Conservation (phyloP, 2,797 vertebrate genomes). For the Lutjanus argentimaculatus region DNA sequence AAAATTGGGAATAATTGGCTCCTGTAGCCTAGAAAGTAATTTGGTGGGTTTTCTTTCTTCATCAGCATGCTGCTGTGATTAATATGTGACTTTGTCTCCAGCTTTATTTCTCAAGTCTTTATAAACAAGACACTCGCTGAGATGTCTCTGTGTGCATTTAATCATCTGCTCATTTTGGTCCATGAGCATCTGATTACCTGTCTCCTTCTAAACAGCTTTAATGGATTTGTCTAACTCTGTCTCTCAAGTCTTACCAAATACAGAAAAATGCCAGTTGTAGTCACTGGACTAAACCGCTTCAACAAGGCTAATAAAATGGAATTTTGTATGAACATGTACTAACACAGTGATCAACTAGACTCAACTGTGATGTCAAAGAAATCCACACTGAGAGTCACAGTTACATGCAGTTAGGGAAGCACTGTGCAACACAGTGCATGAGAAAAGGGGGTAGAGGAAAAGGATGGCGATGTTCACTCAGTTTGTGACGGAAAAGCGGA, state of each 20-base stretch:
- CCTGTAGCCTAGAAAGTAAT: slow-evolving; percentile 70
- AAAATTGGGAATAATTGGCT: slow-evolving; percentile 70
- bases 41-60: slow-evolving; percentile 60
- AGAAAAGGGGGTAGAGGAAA: slow-evolving; percentile 6
- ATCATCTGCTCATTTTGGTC: slow-evolving; percentile 44
- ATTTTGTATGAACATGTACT: slow-evolving; percentile 27
- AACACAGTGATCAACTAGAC: slow-evolving; percentile 21
- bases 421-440: slow-evolving; percentile 10
- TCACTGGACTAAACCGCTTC: slow-evolving; percentile 13
- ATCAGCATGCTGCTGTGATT: slow-evolving; percentile 66
- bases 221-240: slow-evolving; percentile 22
- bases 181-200: slow-evolving; percentile 33
- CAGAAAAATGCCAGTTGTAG: slow-evolving; percentile 12
- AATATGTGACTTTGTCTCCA: slow-evolving; percentile 51
- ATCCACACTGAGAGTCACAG: slow-evolving; percentile 18
- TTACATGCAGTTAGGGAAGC: slow-evolving; percentile 8
- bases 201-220: slow-evolving; percentile 28
- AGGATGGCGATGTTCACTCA: slow-evolving; percentile 2
- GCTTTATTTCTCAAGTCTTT: slow-evolving; percentile 59
- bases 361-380: slow-evolving; percentile 32
- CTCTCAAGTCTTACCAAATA: slow-evolving; percentile 7
- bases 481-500: slow-evolving; percentile 12
- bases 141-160: slow-evolving; percentile 56
- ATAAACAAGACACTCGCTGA: slow-evolving; percentile 54
- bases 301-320: slow-evolving; percentile 15